Evolutionary conservation across 1,140 invertebrate species (phyloP).

Genomic region (Lordiphosa stackelbergi): DNA sequence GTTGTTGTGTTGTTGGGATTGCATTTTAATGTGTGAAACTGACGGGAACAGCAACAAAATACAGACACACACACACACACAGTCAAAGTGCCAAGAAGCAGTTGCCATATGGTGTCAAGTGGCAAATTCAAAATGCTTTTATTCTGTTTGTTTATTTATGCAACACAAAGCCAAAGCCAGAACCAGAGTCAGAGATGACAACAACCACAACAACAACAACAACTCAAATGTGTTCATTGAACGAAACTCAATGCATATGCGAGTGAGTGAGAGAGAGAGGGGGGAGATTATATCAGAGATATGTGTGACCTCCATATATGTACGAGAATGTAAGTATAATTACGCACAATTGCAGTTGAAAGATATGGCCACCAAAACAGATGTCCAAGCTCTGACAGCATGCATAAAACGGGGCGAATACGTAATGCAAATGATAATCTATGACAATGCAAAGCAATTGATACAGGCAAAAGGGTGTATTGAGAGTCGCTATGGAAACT

Average conservation of each 20-base stretch:
- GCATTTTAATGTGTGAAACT: conserved; percentile 69
- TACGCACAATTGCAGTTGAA: conserved; percentile 30
- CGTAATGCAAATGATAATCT: conserved; percentile 5
- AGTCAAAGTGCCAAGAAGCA: conserved; percentile 36
- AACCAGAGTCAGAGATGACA: conserved; percentile 26
- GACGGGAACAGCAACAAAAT: conserved; percentile 43
- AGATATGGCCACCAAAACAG: conserved; percentile 27
- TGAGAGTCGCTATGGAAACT: too few relatives aligned
- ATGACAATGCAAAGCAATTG: background rate
- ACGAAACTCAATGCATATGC: too few relatives aligned
- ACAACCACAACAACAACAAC: conserved; percentile 4
- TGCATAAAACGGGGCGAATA: conserved; percentile 16
- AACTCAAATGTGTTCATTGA: conserved; percentile 6
- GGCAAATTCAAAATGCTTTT: conserved; percentile 72
- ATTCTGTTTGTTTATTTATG: conserved; percentile 63
- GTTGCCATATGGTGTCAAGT: conserved; percentile 69
- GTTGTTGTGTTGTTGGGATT: conserved; percentile 37
- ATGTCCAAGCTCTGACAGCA: background rate
- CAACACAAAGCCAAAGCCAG: conserved; percentile 29
- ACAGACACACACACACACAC: conserved; percentile 3
- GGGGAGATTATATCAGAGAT: too few relatives aligned
- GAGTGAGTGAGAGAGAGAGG: too few relatives aligned
- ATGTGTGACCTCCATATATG: too few relatives aligned
- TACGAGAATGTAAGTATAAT: conserved; percentile 30
- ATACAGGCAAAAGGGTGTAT: background rate